A percentile compares a stretch with the other conserved stretches of the same genome.
Conservation (phyloP, 2,113 vertebrate genomes). For the Carassius auratus region DNA sequence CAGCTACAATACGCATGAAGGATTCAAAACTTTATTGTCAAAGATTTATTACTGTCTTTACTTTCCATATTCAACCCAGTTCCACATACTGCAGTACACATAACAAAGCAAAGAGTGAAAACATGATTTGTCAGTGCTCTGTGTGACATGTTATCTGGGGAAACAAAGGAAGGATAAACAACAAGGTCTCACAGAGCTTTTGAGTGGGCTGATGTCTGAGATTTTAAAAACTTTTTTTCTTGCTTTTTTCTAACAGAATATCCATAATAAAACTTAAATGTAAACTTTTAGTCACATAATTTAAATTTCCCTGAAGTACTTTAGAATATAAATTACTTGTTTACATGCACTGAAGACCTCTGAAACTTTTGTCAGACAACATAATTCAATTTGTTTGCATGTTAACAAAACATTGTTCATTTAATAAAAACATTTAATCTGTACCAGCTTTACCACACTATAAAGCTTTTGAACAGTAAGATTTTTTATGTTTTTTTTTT, state of each 20-base stretch:
- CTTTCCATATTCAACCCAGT: not conserved
- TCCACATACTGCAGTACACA: not conserved
- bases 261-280: not conserved
- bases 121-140: conserved; percentile 1
- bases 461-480: too few relatives aligned
- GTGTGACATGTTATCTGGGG: conserved; percentile 9
- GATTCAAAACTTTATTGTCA: not conserved
- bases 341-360: not conserved
- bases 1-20: not conserved
- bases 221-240: not conserved
- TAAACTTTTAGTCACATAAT: conserved; percentile 5
- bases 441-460: too few relatives aligned
- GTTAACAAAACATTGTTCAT: not conserved
- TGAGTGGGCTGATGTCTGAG: conserved; percentile 38
- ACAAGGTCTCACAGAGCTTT: conserved; percentile 28
- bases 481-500: too few relatives aligned
- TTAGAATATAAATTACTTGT: conserved; percentile 2
- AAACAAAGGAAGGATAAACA: conserved; percentile 23
- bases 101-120: not conserved
- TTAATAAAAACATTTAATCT: not conserved
- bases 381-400: too few relatives aligned
- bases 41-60: not conserved
- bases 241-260: not conserved
- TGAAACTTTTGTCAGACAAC: not conserved
- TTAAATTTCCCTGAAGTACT: not conserved